These are phyloP conservation scores for Limnodromus scolopaceus DNA, from an alignment of 2,797 vertebrate species.

Conservation along the genomic window DNA sequence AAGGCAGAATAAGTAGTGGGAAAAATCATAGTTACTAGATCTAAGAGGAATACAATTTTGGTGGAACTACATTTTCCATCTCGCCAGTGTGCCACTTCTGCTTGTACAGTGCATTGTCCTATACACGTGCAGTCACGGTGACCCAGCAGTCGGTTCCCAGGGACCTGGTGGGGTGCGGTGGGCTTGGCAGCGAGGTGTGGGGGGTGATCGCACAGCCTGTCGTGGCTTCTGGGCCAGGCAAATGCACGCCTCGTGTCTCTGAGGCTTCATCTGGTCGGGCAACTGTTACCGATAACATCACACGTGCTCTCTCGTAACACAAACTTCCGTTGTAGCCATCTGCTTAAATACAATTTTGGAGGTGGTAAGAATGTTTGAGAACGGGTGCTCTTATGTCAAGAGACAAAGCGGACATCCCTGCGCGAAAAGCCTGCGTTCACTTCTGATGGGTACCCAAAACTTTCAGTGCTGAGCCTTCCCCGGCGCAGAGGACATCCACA, in stretches of 20 bases:
- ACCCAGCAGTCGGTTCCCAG: background rate
- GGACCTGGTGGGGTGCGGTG: no score
- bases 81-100: background rate
- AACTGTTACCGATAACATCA: background rate
- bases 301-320: background rate
- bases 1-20: background rate
- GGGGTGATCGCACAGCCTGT: background rate
- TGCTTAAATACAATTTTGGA: background rate
- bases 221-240: background rate
- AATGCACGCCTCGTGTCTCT: fast-evolving
- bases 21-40: background rate
- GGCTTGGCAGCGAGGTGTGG: background rate
- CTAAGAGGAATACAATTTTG: background rate
- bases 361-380: background rate
- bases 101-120: background rate
- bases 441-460: background rate
- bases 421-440: background rate
- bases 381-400: background rate
- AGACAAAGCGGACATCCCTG: background rate
- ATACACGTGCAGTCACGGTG: fast-evolving
- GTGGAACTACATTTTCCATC: background rate
- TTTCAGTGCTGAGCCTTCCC: background rate
- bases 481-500: background rate
- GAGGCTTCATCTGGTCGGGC: background rate
- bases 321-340: background rate